Evolutionary conservation across 1,140 invertebrate genomes (phyloP).

Genomic region (Dreissena polymorpha): DNA sequence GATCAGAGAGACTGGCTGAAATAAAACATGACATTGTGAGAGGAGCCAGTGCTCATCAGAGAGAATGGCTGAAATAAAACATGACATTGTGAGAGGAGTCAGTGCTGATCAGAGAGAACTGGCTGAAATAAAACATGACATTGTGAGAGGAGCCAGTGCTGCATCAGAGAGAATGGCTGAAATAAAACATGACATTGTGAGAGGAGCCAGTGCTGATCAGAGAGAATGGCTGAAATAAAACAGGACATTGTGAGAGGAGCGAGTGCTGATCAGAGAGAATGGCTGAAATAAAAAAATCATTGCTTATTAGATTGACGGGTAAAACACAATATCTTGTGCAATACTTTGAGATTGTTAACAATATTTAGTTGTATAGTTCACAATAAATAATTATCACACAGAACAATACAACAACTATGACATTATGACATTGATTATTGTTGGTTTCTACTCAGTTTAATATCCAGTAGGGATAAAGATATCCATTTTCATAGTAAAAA

Average conservation of each 20-base stretch:
- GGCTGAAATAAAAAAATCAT: conserved; percentile 16
- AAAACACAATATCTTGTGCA: too few species aligned
- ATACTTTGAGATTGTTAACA: too few species aligned
- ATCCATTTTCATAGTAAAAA: too few species aligned
- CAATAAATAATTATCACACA: too few species aligned
- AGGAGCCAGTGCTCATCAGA: not conserved
- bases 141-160: not conserved
- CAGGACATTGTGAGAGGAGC: not conserved
- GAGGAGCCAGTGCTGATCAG: conserved; percentile 1
- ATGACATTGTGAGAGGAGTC: not conserved
- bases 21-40: not conserved
- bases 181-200: not conserved
- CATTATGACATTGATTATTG: too few species aligned
- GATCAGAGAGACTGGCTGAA: conserved; percentile 31
- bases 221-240: conserved; percentile 26
- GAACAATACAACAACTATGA: too few species aligned
- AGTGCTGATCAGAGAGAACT: conserved; percentile 16
- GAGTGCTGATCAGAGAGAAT: conserved; percentile 14
- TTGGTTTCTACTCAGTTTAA: too few species aligned
- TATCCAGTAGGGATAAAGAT: too few species aligned
- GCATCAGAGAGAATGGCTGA: conserved; percentile 32
- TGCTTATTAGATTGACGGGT: not conserved
- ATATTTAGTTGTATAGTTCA: too few species aligned
- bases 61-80: conserved; percentile 29
- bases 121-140: conserved; percentile 18